Evolutionary conservation across 2,797 vertebrate species (phyloP), one percentile per base, ranked within the genome.

Genomic region (Adrianichthys oophorus): DNA sequence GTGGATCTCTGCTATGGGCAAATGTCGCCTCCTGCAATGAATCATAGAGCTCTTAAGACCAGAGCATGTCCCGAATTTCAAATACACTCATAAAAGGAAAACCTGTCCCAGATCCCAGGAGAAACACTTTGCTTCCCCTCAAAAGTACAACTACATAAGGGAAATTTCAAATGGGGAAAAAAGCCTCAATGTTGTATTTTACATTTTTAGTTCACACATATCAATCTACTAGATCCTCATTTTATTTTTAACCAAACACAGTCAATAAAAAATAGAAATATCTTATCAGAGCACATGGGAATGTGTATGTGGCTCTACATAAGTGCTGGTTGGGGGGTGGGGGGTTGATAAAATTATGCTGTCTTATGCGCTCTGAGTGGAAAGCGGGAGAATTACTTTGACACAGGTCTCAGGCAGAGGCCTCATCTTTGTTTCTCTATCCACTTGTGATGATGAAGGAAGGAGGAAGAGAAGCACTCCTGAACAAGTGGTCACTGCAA

Each of bases 21-120:
- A 79, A 74, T 82, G 85, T 85, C 80, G 80, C 82, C 90, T 89
- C 82, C 78, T 85, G 87, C 90, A 88, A 91, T 91, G 90, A 92
- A 91, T 92, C 91, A 91, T 80, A 80, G 84, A 88, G 85, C 90
- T 90, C 90, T 91, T 92, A 87, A 88, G 91, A 88, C 85, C 81
- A 70, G 80, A 87, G 81, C 89, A 91, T 85, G 88, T 91, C 82
- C 90, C 76, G 90, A 92, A 93, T 92, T 91, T 90, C 90, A 91
- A 92, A 85, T 79, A 84, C 84, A 78, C 86, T 91, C 89, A 91
- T 91, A 90, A 92, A 92, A 92, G 89, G 88, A 90, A 91, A 92
- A 90, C 88, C 90, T 91, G 90, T 91, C 88, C 89, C 80, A 83
- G 86, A 86, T 89, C 89, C 89, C 89, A 59, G 26, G 84, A 87